Evolutionary conservation across 2,888 invertebrate genomes (phyloP).

Genomic region (Pammene fasciana): DNA sequence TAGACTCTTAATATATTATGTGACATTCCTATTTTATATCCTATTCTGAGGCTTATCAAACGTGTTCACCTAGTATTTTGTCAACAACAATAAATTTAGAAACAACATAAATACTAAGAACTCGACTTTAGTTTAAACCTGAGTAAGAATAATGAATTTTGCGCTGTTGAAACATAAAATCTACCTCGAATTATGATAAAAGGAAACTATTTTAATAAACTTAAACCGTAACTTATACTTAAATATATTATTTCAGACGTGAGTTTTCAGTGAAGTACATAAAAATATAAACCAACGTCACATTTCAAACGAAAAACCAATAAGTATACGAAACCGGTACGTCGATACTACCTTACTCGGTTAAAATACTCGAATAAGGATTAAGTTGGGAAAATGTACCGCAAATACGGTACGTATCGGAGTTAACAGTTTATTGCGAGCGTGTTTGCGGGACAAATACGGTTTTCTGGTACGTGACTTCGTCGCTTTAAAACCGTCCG

Average conservation of each 20-base stretch:
- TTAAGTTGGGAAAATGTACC: conserved; percentile 36
- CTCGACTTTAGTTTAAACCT: background rate
- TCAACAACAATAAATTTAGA: background rate
- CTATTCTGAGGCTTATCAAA: no score
- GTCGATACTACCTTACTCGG: conserved; percentile 1
- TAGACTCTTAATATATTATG: no score
- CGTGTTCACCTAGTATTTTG: background rate
- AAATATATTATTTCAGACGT: conserved; percentile 12
- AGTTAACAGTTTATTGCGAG: conserved; percentile 72
- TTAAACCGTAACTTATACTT: conserved; percentile 10
- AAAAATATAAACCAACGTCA: conserved; percentile 19
- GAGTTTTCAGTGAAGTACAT: conserved; percentile 26
- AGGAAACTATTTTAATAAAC: conserved; percentile 12
- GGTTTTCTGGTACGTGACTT: conserved; percentile 71
- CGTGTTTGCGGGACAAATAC: conserved; percentile 74
- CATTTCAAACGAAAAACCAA: background rate
- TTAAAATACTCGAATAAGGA: conserved; percentile 7
- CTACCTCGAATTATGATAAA: conserved; percentile 17
- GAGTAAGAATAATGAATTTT: conserved; percentile 15
- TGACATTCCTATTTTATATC: no score
- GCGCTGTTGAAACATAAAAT: conserved; percentile 15
- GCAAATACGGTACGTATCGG: conserved; percentile 56
- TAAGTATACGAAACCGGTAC: conserved; percentile 1
- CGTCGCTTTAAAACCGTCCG: conserved; percentile 51
- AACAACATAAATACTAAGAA: background rate